phyloP scores from a whole-genome alignment of 2,113 vertebrate species.

The Orthochromis malagaraziensis region DNA sequence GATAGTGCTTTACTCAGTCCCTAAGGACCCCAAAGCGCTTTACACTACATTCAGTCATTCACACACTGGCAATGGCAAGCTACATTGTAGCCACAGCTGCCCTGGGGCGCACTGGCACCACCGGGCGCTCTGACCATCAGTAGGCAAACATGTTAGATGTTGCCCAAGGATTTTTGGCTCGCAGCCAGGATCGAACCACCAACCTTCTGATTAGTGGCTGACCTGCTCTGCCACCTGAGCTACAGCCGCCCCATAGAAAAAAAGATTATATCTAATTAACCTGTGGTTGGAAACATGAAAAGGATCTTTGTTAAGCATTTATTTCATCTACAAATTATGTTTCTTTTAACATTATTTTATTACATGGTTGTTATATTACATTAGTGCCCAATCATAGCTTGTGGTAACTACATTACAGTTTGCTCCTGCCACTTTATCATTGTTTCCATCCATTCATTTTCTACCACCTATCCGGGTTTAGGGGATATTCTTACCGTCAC shows the following conservation, averaged over 20 bases:
- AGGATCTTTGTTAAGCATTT: not conserved
- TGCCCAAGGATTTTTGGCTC: rapidly evolving
- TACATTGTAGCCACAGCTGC: not conserved
- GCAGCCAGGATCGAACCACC: not conserved
- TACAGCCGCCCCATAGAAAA: rapidly evolving
- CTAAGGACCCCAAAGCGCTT: too few relatives aligned
- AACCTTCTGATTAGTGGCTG: not conserved
- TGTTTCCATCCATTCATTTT: not conserved
- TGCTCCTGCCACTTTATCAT: not conserved
- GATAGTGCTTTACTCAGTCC: too few relatives aligned
- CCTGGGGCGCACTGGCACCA: not conserved
- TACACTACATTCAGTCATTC: not conserved
- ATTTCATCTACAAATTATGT: not conserved
- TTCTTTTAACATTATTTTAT: not conserved
- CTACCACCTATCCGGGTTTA: rapidly evolving
- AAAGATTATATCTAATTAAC: not conserved
- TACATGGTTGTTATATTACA: not conserved
- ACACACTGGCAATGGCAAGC: rapidly evolving
- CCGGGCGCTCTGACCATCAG: rapidly evolving
- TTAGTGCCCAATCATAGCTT: not conserved
- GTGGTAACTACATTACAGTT: not conserved
- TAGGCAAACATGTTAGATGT: not conserved
- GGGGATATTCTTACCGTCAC: rapidly evolving
- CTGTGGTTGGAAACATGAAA: not conserved
- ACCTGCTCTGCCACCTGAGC: not conserved